These are phyloP conservation scores for Liparis tanakae DNA, from an alignment of 2,797 vertebrate species.

Conservation along the genomic window DNA sequence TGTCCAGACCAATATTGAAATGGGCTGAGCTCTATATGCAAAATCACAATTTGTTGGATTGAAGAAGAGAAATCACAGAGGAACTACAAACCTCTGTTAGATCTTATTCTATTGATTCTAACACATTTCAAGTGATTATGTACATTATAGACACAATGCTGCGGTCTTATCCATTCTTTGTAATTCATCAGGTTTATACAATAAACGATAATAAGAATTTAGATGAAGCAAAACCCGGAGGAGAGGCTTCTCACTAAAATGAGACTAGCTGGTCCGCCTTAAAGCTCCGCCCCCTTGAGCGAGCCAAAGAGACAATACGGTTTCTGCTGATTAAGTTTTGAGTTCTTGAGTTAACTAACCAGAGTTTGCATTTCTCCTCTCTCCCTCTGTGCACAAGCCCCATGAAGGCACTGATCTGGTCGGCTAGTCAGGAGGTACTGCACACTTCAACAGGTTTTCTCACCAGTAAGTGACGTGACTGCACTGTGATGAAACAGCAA, in stretches of 20 bases:
- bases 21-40: slow-evolving; percentile 34
- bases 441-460: not conserved
- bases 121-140: slow-evolving; percentile 12
- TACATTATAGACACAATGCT: not conserved
- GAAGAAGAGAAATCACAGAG: slow-evolving; percentile 40
- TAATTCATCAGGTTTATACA: not conserved
- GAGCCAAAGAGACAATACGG: too few species aligned
- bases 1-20: slow-evolving; percentile 70
- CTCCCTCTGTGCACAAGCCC: not conserved
- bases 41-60: slow-evolving; percentile 53
- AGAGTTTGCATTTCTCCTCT: too few species aligned
- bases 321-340: too few species aligned
- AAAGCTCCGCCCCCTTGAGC: too few species aligned
- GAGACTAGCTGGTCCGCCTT: too few species aligned
- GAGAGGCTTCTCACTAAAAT: too few species aligned
- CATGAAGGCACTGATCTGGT: too few species aligned
- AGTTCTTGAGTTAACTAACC: too few species aligned
- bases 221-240: too few species aligned
- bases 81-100: slow-evolving; percentile 23
- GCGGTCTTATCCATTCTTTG: slow-evolving; percentile 4
- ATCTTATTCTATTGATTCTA: slow-evolving; percentile 38
- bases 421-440: not conserved
- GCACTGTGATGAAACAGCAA: not conserved
- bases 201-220: too few species aligned
- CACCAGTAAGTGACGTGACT: not conserved